Evolutionary conservation across 2,888 invertebrate genomes (phyloP).

Genomic region (Noctua janthe): DNA sequence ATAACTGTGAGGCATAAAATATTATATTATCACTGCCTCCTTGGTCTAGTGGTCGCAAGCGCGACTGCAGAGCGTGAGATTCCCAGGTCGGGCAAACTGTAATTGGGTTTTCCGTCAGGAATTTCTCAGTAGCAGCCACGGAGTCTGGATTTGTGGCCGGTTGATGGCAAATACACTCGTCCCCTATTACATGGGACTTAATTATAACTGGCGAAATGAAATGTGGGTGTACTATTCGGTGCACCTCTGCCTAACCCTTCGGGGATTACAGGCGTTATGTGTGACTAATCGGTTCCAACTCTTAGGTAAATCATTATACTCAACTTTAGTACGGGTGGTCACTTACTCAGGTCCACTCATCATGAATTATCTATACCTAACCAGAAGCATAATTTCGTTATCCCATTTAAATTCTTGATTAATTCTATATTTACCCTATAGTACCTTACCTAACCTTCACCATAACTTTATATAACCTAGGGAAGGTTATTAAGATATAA

Average conservation of each 20-base stretch:
- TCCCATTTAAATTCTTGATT: not conserved
- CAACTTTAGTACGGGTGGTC: not conserved
- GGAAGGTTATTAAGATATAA: not conserved
- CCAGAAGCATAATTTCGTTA: not conserved
- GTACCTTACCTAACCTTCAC: not conserved
- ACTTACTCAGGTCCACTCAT: too few relatives aligned
- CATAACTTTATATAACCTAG: not conserved
- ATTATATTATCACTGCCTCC: not conserved
- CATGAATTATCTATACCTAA: not conserved
- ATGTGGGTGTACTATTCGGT: too few relatives aligned
- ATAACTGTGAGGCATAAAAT: not conserved
- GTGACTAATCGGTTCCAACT: not conserved
- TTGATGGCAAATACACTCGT: too few relatives aligned
- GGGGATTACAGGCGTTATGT: too few relatives aligned
- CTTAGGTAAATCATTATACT: conserved; percentile 1
- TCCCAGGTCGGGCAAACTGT: not conserved
- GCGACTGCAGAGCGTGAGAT: not conserved
- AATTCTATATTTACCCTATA: not conserved
- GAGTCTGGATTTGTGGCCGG: too few relatives aligned
- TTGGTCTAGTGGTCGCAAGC: not conserved
- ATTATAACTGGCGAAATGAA: too few relatives aligned
- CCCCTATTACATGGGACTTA: too few relatives aligned
- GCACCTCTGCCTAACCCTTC: too few relatives aligned
- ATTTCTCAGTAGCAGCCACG: too few relatives aligned
- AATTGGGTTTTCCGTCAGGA: too few relatives aligned